Percentiles rank a stretch among this genome's conserved stretches.
Evolutionary conservation across 2,113 vertebrate species (phyloP).

Genomic region (Amphilophus citrinellus): DNA sequence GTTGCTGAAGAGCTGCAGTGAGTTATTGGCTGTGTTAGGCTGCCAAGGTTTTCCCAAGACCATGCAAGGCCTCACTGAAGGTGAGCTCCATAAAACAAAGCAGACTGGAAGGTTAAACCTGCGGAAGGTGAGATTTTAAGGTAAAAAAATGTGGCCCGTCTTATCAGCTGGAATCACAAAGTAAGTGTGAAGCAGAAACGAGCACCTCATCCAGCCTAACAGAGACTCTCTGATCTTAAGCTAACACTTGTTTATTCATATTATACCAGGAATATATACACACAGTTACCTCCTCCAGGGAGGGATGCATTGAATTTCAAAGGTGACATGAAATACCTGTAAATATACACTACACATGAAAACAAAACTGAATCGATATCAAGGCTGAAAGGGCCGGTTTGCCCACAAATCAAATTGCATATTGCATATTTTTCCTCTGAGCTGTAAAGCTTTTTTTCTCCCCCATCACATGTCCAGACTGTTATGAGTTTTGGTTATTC

Average conservation of each 20-base stretch:
- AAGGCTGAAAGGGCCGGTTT: not conserved
- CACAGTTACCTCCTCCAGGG: not conserved
- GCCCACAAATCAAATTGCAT: not conserved
- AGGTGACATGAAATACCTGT: not conserved
- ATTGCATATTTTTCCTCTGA: not conserved
- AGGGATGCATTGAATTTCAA: not conserved
- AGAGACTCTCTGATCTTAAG: not conserved
- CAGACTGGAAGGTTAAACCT: constrained; percentile 62
- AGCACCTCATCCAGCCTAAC: not conserved
- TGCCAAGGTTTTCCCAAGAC: constrained; percentile 69
- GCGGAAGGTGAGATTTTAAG: constrained; percentile 52
- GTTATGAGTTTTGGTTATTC: not conserved
- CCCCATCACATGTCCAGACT: too few relatives aligned
- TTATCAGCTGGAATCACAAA: constrained; percentile 42
- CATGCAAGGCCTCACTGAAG: constrained; percentile 65
- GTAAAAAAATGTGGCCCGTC: constrained; percentile 2
- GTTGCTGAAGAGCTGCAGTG: constrained; percentile 40
- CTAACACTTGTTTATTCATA: not conserved
- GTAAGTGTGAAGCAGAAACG: not conserved
- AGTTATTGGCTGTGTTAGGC: constrained; percentile 64
- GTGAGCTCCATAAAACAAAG: constrained; percentile 71
- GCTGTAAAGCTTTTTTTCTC: not conserved
- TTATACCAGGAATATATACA: not conserved
- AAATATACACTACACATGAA: not conserved
- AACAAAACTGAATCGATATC: not conserved